Conservation (phyloP, 2,888 invertebrate species). For the Ecdyonurus torrentis region DNA sequence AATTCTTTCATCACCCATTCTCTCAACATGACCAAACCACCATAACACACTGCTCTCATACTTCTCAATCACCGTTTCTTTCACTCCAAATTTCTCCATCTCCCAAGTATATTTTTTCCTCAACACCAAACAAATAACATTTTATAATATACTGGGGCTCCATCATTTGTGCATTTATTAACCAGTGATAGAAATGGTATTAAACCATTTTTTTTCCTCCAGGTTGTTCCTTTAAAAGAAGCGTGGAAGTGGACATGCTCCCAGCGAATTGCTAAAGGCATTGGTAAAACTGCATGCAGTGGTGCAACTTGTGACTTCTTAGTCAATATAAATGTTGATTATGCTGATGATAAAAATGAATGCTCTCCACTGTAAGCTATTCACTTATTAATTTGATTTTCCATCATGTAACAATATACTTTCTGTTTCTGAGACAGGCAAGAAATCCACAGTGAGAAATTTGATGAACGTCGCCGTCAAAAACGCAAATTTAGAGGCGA, state of each 20-base stretch:
- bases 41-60: too few species aligned
- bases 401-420: too few species aligned
- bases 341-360: constrained; percentile 38
- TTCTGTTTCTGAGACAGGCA: too few species aligned
- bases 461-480: constrained; percentile 25
- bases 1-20: too few species aligned
- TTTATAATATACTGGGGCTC: constrained; percentile 12
- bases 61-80: too few species aligned
- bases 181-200: not conserved
- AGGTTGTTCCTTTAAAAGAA: constrained; percentile 46
- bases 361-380: constrained; percentile 32
- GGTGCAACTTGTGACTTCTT: constrained; percentile 39
- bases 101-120: not conserved
- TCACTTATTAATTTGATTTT: constrained; percentile 8
- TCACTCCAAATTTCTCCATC: too few species aligned
- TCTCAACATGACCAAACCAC: too few species aligned
- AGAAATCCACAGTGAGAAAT: constrained; percentile 29
- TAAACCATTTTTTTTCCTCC: constrained; percentile 12
- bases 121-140: constrained; percentile 6
- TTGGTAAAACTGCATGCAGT: constrained; percentile 38
- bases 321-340: constrained; percentile 38
- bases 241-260: constrained; percentile 61
- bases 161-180: constrained; percentile 7
- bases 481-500: constrained; percentile 29
- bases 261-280: constrained; percentile 33